These are phyloP conservation scores for Serinus canaria DNA, from an alignment of 2,113 vertebrate species.

Conservation along the genomic window DNA sequence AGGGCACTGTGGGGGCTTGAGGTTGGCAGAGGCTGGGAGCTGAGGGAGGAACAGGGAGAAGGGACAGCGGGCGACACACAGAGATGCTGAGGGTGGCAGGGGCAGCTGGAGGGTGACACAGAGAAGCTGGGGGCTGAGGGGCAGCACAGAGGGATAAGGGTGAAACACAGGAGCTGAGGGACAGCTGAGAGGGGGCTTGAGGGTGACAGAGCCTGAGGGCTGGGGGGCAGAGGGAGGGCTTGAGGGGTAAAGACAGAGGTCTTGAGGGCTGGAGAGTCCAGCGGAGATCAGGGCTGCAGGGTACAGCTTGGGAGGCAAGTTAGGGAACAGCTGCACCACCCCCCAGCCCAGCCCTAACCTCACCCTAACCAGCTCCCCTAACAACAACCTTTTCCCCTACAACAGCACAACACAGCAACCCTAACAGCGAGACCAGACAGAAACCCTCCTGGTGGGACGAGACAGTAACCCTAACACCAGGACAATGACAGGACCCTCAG, in stretches of 20 bases:
- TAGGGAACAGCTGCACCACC: not conserved
- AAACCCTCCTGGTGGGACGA: not conserved
- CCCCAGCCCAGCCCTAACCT: not conserved
- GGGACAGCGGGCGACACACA: not conserved
- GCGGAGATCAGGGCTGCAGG: no score
- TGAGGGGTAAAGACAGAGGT: no score
- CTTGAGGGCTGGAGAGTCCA: not conserved
- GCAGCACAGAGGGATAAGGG: not conserved
- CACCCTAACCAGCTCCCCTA: not conserved
- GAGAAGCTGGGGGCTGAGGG: not conserved
- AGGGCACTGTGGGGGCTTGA: not conserved
- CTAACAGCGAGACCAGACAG: not conserved
- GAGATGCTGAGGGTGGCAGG: not conserved
- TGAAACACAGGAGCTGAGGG: not conserved
- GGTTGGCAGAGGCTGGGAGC: not conserved
- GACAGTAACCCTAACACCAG: not conserved
- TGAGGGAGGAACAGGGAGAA: not conserved
- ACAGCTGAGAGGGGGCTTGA: not conserved
- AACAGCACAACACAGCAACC: not conserved
- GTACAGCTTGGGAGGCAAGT: not conserved
- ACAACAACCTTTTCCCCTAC: not conserved
- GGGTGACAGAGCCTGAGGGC: not conserved
- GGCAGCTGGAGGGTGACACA: not conserved
- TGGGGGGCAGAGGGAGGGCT: not conserved
- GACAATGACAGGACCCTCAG: no score